These are phyloP conservation scores for Alauda arvensis DNA, from an alignment of 2,797 vertebrate species.

Conservation along the genomic window DNA sequence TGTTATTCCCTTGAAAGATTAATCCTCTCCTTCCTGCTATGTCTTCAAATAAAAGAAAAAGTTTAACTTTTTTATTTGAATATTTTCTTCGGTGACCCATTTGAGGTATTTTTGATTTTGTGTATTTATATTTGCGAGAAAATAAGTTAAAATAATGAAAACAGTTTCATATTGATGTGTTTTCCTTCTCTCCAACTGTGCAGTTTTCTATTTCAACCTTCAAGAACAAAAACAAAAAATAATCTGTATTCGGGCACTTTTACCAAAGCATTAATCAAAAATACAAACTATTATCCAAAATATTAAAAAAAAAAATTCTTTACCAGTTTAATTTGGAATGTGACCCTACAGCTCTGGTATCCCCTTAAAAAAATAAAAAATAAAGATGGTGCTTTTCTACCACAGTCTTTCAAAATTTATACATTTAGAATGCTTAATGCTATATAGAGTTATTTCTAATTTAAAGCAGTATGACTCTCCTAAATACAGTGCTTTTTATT, in stretches of 20 bases:
- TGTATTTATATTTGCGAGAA: neutral
- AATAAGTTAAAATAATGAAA: neutral
- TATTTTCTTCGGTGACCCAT: neutral
- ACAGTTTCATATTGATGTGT: neutral
- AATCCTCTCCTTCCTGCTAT: constrained; percentile 8
- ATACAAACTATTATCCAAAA: neutral
- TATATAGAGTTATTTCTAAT: neutral
- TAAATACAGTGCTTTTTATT: constrained; percentile 17
- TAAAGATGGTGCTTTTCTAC: neutral
- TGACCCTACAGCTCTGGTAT: neutral
- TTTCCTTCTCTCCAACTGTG: neutral
- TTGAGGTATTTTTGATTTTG: neutral
- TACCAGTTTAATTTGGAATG: neutral
- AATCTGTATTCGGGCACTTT: neutral
- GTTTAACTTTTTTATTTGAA: constrained; percentile 7
- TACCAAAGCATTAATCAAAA: neutral
- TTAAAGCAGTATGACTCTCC: neutral
- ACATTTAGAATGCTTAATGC: neutral
- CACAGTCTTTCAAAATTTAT: neutral
- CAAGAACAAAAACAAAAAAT: neutral
- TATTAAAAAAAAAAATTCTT: neutral
- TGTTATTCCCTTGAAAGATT: constrained; percentile 9
- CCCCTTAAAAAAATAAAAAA: neutral
- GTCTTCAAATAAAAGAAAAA: constrained; percentile 15
- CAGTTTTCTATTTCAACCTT: neutral